Conservation (phyloP, 2,797 vertebrate species). For the Hippoglossus hippoglossus region DNA sequence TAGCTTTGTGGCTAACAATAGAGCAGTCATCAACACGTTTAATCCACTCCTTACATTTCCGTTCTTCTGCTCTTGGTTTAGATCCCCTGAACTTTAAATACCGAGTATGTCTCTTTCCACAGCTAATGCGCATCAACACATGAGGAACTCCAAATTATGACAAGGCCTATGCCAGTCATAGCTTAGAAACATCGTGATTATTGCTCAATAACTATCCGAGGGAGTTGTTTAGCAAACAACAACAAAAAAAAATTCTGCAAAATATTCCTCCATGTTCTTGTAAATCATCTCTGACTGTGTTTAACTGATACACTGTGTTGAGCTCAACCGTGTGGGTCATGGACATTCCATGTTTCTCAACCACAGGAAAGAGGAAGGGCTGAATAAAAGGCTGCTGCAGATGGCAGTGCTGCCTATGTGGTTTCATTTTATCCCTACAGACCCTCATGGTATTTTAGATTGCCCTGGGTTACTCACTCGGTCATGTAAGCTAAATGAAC, state of each 20-base stretch:
- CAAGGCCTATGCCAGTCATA: too few species aligned
- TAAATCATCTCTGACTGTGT: conserved; percentile 25
- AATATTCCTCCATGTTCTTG: conserved; percentile 1
- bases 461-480: conserved; percentile 78
- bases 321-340: conserved; percentile 29
- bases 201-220: not conserved
- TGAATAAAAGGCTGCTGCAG: conserved; percentile 52
- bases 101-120: too few species aligned
- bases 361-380: conserved; percentile 45
- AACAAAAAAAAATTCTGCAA: not conserved
- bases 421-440: conserved; percentile 65
- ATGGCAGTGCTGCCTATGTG: conserved; percentile 61
- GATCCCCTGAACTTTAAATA: too few species aligned
- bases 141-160: too few species aligned
- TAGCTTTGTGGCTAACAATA: not conserved
- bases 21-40: too few species aligned
- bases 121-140: too few species aligned
- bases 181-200: not conserved
- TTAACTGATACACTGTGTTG: conserved; percentile 25
- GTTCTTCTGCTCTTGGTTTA: too few species aligned
- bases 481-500: conserved; percentile 84
- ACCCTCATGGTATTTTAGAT: conserved; percentile 71
- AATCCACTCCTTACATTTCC: too few species aligned
- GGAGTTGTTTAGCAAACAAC: conserved; percentile 20
- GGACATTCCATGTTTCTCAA: conserved; percentile 37